Base-by-base conservation (phyloP, 2,113 vertebrate genomes). In the Haemorhous mexicanus region DNA sequence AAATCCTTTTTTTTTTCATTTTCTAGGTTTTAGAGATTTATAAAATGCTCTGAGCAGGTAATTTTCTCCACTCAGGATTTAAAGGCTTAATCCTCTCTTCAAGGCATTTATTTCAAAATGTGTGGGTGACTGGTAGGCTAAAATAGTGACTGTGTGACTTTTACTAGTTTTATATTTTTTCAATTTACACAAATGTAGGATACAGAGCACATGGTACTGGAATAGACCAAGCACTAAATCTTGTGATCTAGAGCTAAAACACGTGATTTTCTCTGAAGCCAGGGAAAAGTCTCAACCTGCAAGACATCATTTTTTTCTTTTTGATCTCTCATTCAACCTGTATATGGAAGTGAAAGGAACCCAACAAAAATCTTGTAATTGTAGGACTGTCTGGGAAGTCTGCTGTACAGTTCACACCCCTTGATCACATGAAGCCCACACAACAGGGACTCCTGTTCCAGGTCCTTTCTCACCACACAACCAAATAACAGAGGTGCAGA, bases 21-120 rank as follows among this genome's bases (percentile, higher is more conserved):
- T 92, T 47, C n/a, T 69, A 68, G 23, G 6, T 20, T 85, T 92
- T 83, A 73, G 49, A 80, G 35, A 33, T 72, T 82, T 90, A 79
- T 49, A 88, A 88, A 88, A 68, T 56, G 11, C 41, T 64, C 59
- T 58, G 49, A 86, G 46, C 32, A 83, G 55, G 63, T 90, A 76
- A 85, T 90, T 90, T 94, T 73, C 86, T 90, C 49, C 15, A 47
- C 30, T 90, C 11, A 11, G 41, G 53, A 69, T 91, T 88, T 93
- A 92, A 85, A 85, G 32, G 35, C 67, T 80, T 94, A 79, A 92
- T 90, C 72, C 49, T 72, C 19, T 92, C 37, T 92, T 92, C 67
- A 88, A 86, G 70, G 44, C 15, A 58, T 69, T 85, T 88, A 27
- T 85, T 93, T 79, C 52, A 83, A 73, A 92, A 68, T 44, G 9